A percentile compares a stretch with the other conserved stretches of the same genome.
phyloP scores from a whole-genome alignment of 2,888 invertebrate genomes.

The Trichacis sp. region DNA sequence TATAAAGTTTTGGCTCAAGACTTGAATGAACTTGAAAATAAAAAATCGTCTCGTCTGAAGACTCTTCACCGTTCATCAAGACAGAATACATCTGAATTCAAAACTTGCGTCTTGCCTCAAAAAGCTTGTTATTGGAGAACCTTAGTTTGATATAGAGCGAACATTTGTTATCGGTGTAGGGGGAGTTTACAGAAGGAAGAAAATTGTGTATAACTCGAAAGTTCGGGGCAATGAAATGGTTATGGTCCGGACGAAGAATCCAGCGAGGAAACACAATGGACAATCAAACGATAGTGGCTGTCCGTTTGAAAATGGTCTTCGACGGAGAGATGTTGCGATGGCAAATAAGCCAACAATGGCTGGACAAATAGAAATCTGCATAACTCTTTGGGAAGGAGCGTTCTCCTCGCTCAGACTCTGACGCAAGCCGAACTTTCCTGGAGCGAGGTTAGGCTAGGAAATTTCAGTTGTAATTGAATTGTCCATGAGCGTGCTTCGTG shows the following conservation, averaged over 20 bases:
- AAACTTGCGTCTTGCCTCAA: too few species aligned
- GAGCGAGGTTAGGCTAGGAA: slow-evolving; percentile 53
- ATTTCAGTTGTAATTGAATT: slow-evolving; percentile 65
- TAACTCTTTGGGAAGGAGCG: slow-evolving; percentile 59
- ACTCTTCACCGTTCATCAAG: too few species aligned
- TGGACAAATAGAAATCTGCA: slow-evolving; percentile 76
- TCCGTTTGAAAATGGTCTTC: slow-evolving; percentile 23
- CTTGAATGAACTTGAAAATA: too few species aligned
- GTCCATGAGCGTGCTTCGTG: slow-evolving; percentile 47
- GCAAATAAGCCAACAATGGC: slow-evolving; percentile 71
- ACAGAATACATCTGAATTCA: too few species aligned
- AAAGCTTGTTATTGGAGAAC: too few species aligned
- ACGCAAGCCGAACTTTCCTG: slow-evolving; percentile 52
- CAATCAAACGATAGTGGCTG: slow-evolving; percentile 27
- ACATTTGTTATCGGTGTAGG: not conserved
- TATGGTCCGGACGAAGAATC: slow-evolving; percentile 33
- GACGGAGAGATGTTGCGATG: slow-evolving; percentile 56
- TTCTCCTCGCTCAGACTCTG: slow-evolving; percentile 12
- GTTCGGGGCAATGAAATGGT: slow-evolving; percentile 45
- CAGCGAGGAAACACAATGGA: slow-evolving; percentile 14
- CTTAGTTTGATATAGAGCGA: too few species aligned
- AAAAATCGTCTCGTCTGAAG: too few species aligned
- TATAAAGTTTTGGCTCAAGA: too few species aligned
- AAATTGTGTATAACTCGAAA: slow-evolving; percentile 12
- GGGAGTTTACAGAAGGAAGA: slow-evolving; percentile 4